Base-by-base conservation (phyloP, 1,140 invertebrate genomes). In the Drosophila baimaii region DNA sequence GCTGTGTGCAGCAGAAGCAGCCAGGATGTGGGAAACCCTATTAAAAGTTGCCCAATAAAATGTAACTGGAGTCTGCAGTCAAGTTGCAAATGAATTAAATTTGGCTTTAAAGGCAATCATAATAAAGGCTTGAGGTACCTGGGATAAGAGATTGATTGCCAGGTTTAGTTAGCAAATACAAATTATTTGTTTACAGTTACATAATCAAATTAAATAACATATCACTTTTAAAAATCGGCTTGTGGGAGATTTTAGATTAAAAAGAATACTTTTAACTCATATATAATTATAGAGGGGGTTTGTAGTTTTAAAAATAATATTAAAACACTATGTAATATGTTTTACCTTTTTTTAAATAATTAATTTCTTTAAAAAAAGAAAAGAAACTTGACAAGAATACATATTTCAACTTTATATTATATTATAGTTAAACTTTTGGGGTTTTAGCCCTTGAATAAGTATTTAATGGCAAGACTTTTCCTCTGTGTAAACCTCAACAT, bases 41-140 rank as follows among this genome's bases (percentile, higher is more conserved):
- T 41, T 31, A 0, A 23, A 23, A 41, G 6, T 13, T 8, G 15
- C 3, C 25, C 64, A 49, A 63, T 63, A 27, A 41, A 68, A 25
- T 21, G 33, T n/a, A n/a, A 5, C 13, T 47, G 2, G 0, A 3
- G 17, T n/a, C 13, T 31, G 33, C 27, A n/a, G n/a, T n/a, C n/a
- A 41, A 25, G 35, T 27, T 9, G 6, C n/a, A 52, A 66, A 44
- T 69, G 19, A 51, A 68, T 41, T 31, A 15, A 39, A 59, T 29
- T 63, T 15, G 19, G 1, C 3, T 8, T 54, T 23, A 35, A 54
- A 6, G 12, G 7, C 21, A 41, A 29, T 23, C 33, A 55, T 10
- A 63, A 29, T 6, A 31, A 41, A 23, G n/a, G 2, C 3, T 23
- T 23, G 10, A 4, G 10, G 6, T 61, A 12, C 0, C 15, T 21